phyloP scores from a whole-genome alignment of 35 echinoderm and acorn worm genomes.

The Ophiothrix spiculata region DNA sequence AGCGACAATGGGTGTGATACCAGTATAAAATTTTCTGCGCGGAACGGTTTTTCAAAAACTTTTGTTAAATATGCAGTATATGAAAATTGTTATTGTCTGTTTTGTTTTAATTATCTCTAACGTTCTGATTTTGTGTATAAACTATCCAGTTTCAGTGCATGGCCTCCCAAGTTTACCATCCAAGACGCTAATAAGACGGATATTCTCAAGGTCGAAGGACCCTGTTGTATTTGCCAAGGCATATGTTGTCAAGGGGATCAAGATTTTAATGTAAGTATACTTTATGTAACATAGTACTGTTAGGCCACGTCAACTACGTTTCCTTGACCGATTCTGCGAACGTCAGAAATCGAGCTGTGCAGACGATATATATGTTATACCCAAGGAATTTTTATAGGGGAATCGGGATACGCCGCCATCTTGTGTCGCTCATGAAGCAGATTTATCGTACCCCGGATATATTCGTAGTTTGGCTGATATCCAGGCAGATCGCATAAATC shows the following conservation, averaged over 20 bases:
- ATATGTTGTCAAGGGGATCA: constrained; percentile 78
- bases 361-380: too few species aligned
- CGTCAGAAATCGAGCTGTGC: too few species aligned
- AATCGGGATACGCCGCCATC: too few species aligned
- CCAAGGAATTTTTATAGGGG: too few species aligned
- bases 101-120: neutral
- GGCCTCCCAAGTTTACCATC: constrained; percentile 65
- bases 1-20: neutral
- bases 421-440: too few species aligned
- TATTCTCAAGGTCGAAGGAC: constrained; percentile 65
- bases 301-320: too few species aligned
- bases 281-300: too few species aligned
- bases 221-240: constrained; percentile 82
- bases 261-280: constrained; percentile 73
- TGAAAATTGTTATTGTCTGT: too few species aligned
- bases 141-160: constrained; percentile 57
- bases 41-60: neutral
- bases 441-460: too few species aligned
- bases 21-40: neutral
- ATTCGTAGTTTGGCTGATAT: too few species aligned
- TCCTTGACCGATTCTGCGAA: too few species aligned
- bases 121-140: neutral
- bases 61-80: neutral
- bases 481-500: too few species aligned
- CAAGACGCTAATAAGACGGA: constrained; percentile 43